A percentile compares a stretch with the other conserved stretches of the same genome.
phyloP scores from a whole-genome alignment of 2,113 vertebrate genomes.

The Rhegmatorhina hoffmannsi region DNA sequence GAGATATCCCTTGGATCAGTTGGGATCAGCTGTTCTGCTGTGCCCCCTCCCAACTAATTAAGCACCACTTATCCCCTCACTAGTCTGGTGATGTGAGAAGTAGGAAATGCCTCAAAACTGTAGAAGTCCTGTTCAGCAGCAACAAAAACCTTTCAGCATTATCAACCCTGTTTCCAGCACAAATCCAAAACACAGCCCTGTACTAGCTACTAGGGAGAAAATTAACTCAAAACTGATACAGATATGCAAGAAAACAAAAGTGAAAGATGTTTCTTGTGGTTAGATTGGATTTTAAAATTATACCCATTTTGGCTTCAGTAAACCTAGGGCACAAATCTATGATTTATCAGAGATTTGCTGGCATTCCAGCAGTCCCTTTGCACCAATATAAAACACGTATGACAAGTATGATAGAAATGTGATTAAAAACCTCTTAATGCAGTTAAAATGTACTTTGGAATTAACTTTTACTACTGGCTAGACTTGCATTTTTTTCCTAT shows the following conservation, averaged over 20 bases:
- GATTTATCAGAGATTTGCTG: neutral
- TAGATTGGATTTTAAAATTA: neutral
- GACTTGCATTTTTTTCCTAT: neutral
- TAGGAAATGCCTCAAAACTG: neutral
- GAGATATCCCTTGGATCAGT: rapidly evolving
- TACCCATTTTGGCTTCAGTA: neutral
- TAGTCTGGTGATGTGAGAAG: neutral
- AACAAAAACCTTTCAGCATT: neutral
- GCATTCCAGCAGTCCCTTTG: neutral
- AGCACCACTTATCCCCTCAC: rapidly evolving
- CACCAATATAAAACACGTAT: neutral
- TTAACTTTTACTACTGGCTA: neutral
- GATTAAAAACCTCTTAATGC: neutral
- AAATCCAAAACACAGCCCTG: neutral
- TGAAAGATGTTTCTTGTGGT: neutral
- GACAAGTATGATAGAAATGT: neutral
- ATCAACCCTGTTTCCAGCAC: neutral
- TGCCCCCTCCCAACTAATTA: neutral
- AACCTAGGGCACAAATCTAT: neutral
- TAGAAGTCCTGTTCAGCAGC: neutral
- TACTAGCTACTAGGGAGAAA: neutral
- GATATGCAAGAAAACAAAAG: neutral
- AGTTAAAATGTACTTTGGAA: neutral
- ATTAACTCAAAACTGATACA: neutral
- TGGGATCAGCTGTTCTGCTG: neutral